phyloP scores from a whole-genome alignment of 2,113 vertebrate genomes.

The Patagioenas fasciata region DNA sequence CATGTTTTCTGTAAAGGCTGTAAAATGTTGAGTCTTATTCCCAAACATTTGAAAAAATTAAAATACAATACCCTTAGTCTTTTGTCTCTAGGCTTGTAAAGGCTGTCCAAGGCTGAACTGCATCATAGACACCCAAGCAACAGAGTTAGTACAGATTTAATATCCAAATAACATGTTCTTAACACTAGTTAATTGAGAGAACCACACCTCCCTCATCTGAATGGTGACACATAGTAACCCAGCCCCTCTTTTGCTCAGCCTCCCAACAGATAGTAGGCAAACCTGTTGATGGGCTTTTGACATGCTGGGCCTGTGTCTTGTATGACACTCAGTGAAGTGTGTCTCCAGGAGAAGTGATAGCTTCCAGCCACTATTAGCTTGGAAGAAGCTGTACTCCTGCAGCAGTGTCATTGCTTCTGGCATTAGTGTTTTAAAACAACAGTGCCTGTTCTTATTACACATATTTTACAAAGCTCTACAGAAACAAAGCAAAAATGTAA shows the following conservation, averaged over 20 bases:
- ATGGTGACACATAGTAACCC: rapidly evolving
- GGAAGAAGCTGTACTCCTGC: neutral
- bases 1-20: neutral
- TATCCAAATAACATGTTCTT: neutral
- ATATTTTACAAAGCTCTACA: neutral
- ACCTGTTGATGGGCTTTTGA: neutral
- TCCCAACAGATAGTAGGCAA: rapidly evolving
- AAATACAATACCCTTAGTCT: neutral
- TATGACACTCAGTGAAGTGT: neutral
- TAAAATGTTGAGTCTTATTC: neutral
- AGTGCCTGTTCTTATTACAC: neutral
- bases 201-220: neutral
- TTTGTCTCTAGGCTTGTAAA: neutral
- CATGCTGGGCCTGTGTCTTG: rapidly evolving
- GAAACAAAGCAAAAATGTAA: neutral
- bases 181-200: neutral
- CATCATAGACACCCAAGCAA: neutral
- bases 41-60: neutral
- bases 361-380: neutral
- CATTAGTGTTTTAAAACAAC: neutral
- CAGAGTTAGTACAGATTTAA: neutral
- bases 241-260: neutral
- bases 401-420: neutral
- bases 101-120: neutral
- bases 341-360: neutral